Base-by-base conservation (phyloP, 2,888 invertebrate genomes). In the Dichetophora obliterata region DNA sequence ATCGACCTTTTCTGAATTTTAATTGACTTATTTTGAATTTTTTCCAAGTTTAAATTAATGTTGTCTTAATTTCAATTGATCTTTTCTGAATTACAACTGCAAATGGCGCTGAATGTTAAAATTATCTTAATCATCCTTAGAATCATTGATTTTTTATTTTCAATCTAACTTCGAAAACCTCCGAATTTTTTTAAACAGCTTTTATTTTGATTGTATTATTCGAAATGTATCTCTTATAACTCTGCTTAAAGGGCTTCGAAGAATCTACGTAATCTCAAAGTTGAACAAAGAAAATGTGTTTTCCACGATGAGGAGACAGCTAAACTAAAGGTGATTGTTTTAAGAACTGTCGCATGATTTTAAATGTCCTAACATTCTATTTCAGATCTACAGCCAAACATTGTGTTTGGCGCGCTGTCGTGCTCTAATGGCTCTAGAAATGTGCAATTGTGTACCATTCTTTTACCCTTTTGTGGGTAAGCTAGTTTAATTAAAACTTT, bases 401-500 rank as follows among this genome's bases (percentile, higher is more conserved):
- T 68, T 88, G n/a, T 89, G 88, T 70, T 74, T 89, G 71, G 86
- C 86, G 0, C 83, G 86, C 5, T 92, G 92, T 81, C 88, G 92
- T 14, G 90, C 91, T 69, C 83, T 88, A 59, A 85, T 91, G 82
- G 90, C 91, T 0, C 69, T 91, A 79, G 88, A 90, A 81, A 87
- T 90, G 82, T 92, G 92, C 83, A 91, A 91, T 66, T 92, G 92
- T 82, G 90, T 89, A 75, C 92, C 92, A 2, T 91, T 90, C 79
- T 92, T 92, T 82, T 92, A 92, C 81, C 84, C 85, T 0, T 88
- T 87, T 79, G 83, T 88, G 9, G 85, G 85, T 85, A 76, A 78
- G 81, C 77, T 34, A 27, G 1, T 31, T 27, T 8, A 8, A 24
- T 63, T 63, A 6, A 48, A 14, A 11, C 31, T 48, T 11, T 5